Evolutionary conservation across 2,113 vertebrate genomes (phyloP), one percentile per base, ranked within the genome.

Genomic region (Trochalopteron elliotii): DNA sequence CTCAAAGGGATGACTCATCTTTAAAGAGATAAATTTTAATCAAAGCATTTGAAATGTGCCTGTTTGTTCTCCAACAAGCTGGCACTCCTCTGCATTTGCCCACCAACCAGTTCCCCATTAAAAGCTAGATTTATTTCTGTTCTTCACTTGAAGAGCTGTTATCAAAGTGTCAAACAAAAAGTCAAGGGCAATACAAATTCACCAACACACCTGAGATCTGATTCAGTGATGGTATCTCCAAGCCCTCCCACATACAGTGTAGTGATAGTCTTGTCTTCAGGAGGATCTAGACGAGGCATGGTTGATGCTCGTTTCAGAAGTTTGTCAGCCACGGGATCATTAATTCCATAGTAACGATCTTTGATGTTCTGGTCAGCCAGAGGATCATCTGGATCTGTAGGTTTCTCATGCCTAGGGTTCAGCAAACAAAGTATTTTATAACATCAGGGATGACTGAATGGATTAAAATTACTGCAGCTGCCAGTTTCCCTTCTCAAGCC

Each of bases 281-380:
- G 99, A 7, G 99, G 98, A 91, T 99, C 99, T 55, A 99, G 97
- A 16, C 99, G 98, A 56, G 99, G 99, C 99, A 99, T 99, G 45
- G 99, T 99, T 15, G 99, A 99, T 4, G 99, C 99, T 90, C 99
- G 97, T 92, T 99, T 99, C 78, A 99, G 98, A 64, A 99, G 98
- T 93, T 99, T 99, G 97, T 99, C 98, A 80, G 99, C 99, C 27
- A 99, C 99, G 1, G 99, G 99, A 87, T 99, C 99, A 42, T 99
- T 99, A 88, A 99, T 99, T 40, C 99, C 99, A 40, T 99, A 99
- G 86, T 99, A 99, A 89, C 99, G 98, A 94, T 99, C 99, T 93
- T 99, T 99, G 74, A 99, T 99, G 95, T 99, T 99, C 96, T 99
- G 99, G 97, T 99, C 99, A 27, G 99, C 99, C 72, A 99, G 98